Evolutionary conservation across 2,113 vertebrate genomes (phyloP).

Genomic region (Malurus alboscapulatus): DNA sequence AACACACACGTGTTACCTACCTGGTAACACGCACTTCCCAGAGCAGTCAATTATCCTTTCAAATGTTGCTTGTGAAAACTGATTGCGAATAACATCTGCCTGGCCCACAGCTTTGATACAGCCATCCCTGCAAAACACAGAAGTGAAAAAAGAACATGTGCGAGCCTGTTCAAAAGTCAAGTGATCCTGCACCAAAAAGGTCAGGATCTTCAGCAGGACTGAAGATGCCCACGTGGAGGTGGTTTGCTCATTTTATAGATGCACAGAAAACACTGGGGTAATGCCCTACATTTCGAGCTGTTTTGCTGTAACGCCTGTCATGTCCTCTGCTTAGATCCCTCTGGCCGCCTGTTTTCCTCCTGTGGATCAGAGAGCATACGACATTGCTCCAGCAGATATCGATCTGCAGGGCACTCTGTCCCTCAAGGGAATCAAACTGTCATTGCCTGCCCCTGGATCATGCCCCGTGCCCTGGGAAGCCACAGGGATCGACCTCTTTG

Average conservation of each 20-base stretch:
- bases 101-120: slow-evolving; percentile 85
- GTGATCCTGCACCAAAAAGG: not conserved
- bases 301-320: accelerated
- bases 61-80: slow-evolving; percentile 80
- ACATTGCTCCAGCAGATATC: not conserved
- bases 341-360: not conserved
- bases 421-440: not conserved
- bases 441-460: not conserved
- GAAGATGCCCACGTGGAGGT: not conserved
- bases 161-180: not conserved
- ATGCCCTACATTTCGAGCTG: not conserved
- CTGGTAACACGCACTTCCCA: slow-evolving; percentile 91
- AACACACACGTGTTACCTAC: slow-evolving; percentile 81
- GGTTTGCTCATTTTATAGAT: not conserved
- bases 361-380: not conserved
- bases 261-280: not conserved
- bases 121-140: slow-evolving; percentile 80
- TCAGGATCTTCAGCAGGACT: not conserved
- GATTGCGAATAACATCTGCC: slow-evolving; percentile 73
- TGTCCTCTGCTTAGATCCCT: not conserved
- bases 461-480: not conserved
- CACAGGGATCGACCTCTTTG: not conserved
- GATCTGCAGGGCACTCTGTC: not conserved
- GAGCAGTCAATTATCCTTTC: slow-evolving; percentile 88
- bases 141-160: accelerated